Evolutionary conservation across 2,797 vertebrate species (phyloP).

Genomic region (Melanotaenia trifasciata): DNA sequence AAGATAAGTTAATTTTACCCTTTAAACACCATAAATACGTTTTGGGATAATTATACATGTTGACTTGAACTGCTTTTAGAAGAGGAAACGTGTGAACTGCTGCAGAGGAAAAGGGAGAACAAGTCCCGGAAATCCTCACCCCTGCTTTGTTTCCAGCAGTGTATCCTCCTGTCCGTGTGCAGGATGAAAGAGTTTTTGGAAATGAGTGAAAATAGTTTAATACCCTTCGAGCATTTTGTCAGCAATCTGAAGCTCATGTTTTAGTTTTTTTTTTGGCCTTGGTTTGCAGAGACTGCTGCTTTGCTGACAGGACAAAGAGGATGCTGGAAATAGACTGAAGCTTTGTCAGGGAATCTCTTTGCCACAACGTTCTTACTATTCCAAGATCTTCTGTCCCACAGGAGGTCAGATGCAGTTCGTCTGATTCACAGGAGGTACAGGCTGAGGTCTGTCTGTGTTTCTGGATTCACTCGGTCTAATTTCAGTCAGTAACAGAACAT

Average conservation of each 20-base stretch:
- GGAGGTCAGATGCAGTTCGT: constrained; percentile 63
- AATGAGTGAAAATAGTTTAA: constrained; percentile 6
- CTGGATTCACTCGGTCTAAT: constrained; percentile 25
- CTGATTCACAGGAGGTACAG: constrained; percentile 41
- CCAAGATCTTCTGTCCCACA: constrained; percentile 48
- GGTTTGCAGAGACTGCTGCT: not conserved
- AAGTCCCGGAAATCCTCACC: constrained; percentile 36
- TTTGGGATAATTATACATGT: not conserved
- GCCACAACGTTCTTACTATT: constrained; percentile 39
- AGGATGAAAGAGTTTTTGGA: constrained; percentile 32
- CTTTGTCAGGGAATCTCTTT: constrained; percentile 57
- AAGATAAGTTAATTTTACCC: no score
- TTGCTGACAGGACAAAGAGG: constrained; percentile 33
- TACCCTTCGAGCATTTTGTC: constrained; percentile 11
- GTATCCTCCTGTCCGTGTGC: constrained; percentile 36
- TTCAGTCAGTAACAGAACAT: not conserved
- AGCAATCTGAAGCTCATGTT: not conserved
- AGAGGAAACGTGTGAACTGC: constrained; percentile 45
- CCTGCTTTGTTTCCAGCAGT: constrained; percentile 34
- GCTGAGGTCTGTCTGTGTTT: constrained; percentile 23
- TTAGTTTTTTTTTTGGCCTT: not conserved
- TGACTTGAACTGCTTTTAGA: constrained; percentile 11
- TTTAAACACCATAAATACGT: not conserved
- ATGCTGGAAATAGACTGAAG: constrained; percentile 41
- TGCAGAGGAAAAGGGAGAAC: constrained; percentile 47